phyloP scores from a whole-genome alignment of 2,113 vertebrate species.

The Malurus elegans region DNA sequence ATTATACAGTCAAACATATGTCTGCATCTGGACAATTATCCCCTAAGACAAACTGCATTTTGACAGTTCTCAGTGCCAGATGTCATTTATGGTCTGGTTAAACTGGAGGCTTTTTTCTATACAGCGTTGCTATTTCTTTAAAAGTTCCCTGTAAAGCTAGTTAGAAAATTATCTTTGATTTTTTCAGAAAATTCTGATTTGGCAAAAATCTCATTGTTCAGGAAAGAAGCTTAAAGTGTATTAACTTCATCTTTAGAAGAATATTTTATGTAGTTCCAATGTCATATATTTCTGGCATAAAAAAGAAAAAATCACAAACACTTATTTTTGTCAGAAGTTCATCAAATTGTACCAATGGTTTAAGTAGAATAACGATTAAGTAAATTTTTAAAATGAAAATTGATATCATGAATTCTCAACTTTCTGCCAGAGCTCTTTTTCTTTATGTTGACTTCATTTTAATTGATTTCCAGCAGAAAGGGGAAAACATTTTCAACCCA shows the following conservation, averaged over 20 bases:
- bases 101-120: background rate
- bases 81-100: background rate
- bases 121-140: background rate
- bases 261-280: background rate
- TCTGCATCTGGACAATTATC: background rate
- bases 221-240: background rate
- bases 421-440: background rate
- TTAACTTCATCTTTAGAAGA: background rate
- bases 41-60: background rate
- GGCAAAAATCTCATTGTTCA: background rate
- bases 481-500: background rate
- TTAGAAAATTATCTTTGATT: background rate
- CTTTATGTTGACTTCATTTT: background rate
- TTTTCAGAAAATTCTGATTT: background rate
- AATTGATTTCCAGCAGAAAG: background rate
- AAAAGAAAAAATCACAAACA: background rate
- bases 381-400: background rate
- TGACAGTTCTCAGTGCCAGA: background rate
- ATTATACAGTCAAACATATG: background rate
- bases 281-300: background rate
- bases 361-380: background rate
- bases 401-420: background rate
- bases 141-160: background rate
- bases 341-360: background rate
- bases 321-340: background rate